Base-by-base conservation (phyloP, 2,113 vertebrate genomes). In the Dendropsophus ebraccatus region DNA sequence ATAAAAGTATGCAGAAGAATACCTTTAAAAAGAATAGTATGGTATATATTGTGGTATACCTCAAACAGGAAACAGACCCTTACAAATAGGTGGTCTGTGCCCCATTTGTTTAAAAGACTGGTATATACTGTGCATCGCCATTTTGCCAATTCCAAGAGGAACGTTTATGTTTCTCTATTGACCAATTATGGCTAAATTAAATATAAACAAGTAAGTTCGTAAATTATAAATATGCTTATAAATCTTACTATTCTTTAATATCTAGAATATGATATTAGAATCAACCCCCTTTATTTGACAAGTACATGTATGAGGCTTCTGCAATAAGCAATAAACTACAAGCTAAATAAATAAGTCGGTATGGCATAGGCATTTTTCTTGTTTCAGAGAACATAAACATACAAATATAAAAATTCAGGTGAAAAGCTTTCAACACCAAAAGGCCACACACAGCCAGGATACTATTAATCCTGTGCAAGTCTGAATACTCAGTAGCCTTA, bases 341-440 rank as follows among this genome's bases (percentile, higher is more conserved):
- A 13, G 5, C 13, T 3, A 74, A 25, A 47, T 25, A n/a, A 73
- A 17, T 67, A 30, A 30, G 41, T 4, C 19, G 2, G 9, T 72
- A 72, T 4, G 35, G 23, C 25, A 67, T 21, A 12, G 35, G 19
- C 77, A 14, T 72, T 67, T 37, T 32, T 30, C 21, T 87, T 88
- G 88, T 89, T 90, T 87, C 37, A 87, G 17, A 85, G 87, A 90
- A 88, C 88, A 87, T 54, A 58, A 89, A 88, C 83, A 69, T 0
- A 32, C 4, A 25, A 35, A 69, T 37, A 87, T 81, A 77, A 79
- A 72, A 70, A 13, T 19, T 65, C 30, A 69, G 47, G 49, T 28
- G 21, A 82, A 84, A 77, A 87, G 76, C 82, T 89, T 47, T 67
- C 45, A 81, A 74, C 83, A 83, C 88, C 86, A 49, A n/a, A 84